A percentile compares a stretch with the other conserved stretches of the same genome.
Evolutionary conservation across 2,888 invertebrate genomes (phyloP).

Genomic region (Melinopterus prodromus): DNA sequence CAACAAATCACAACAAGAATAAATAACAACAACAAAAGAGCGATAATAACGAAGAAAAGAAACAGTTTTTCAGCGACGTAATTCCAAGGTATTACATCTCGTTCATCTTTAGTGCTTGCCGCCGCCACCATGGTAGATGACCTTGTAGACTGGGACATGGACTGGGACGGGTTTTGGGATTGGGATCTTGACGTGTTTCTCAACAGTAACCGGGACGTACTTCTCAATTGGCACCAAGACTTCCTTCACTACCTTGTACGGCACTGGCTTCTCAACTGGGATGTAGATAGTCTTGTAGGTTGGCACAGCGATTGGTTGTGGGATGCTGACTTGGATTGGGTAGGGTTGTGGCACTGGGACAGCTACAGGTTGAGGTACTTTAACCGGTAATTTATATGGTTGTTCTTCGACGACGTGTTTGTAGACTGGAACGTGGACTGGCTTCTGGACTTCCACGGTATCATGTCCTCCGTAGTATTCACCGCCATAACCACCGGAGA

Average conservation of each 20-base stretch:
- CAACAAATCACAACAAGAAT: constrained; percentile 27
- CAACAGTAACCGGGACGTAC: constrained; percentile 72
- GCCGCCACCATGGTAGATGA: constrained; percentile 71
- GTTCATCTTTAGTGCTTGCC: constrained; percentile 59
- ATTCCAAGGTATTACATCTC: constrained; percentile 7
- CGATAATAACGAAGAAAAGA: constrained; percentile 12
- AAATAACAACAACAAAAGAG: constrained; percentile 19
- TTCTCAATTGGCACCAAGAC: constrained; percentile 73
- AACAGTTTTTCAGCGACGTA: background rate
- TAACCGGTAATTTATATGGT: constrained; percentile 64
- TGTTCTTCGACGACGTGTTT: constrained; percentile 62
- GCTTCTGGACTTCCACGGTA: constrained; percentile 73
- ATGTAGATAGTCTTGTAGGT: constrained; percentile 72
- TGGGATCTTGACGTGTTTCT: constrained; percentile 72
- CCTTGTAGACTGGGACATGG: constrained; percentile 75
- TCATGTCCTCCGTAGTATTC: constrained; percentile 57
- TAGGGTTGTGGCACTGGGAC: constrained; percentile 74
- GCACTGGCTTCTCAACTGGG: constrained; percentile 76
- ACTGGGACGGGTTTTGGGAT: constrained; percentile 74
- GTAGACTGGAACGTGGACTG: constrained; percentile 65
- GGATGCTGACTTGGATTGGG: constrained; percentile 73
- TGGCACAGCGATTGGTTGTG: constrained; percentile 73
- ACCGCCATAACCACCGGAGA: constrained; percentile 36
- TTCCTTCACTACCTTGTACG: constrained; percentile 72
- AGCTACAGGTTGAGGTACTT: constrained; percentile 72